Base-by-base conservation (phyloP, 2,888 invertebrate genomes). In the Drosophila atripex region DNA sequence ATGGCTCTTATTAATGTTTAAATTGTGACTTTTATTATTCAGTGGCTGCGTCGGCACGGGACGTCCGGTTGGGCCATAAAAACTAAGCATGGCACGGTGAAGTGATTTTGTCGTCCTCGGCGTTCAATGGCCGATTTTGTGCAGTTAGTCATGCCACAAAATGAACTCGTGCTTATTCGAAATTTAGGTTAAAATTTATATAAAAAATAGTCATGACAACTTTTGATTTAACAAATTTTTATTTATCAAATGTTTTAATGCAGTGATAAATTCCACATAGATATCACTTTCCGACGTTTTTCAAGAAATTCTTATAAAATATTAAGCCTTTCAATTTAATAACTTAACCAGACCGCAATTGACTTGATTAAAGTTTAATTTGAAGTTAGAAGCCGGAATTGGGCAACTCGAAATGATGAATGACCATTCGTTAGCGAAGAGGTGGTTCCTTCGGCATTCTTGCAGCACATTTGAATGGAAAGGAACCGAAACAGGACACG, bases 1-100 rank as follows among this genome's bases (percentile, higher is more conserved):
- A 85, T 88, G 80, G 77, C 75, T 86, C 82, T 89, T 89, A 89
- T 89, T 89, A 89, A 84, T 86, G 86, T 84, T 89, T 86, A 85
- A 88, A 86, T 77, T 85, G 77, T 70, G 75, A 64, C 57, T 76
- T 84, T 73, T 73, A 83, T 72, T 83, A 80, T 84, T 71, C 80
- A 77, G 47, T 51, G 55, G 51, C 55, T 50, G 35, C 43, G 47
- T 18, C 35, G 47, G 41, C 38, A 23, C 16, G 28, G 38, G 18
- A 39, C 45, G 23, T 55, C 45, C 64, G 47, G n/a, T 12, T 38
- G 41, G 52, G 47, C 52, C 61, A 69, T 74, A 74, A 70, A 77
- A 73, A 41, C 63, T 52, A 14, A 58, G 35, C 53, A 63, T 39
- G 32, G 43, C 38, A 30, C 38, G 54, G 32, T 55, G 49, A 46